Conservation (phyloP, 2,888 invertebrate species). For the Pristionchus entomophagus region DNA sequence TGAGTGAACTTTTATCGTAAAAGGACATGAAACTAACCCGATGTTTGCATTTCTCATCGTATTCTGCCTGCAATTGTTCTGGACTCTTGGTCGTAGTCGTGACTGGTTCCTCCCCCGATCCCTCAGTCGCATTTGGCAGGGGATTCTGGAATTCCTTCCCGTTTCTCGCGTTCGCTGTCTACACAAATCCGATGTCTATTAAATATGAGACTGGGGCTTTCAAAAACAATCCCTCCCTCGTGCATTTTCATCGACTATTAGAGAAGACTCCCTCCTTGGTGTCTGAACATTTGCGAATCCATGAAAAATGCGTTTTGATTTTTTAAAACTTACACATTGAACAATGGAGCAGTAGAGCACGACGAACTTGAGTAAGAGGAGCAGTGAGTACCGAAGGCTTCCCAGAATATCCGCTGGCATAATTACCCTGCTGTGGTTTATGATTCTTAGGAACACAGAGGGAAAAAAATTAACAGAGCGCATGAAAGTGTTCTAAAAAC, state of each 20-base stretch:
- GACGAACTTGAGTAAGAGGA: neutral
- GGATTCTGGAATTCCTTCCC: conserved; percentile 28
- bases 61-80: neutral
- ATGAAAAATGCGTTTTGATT: too few species aligned
- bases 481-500: neutral
- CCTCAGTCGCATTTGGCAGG: neutral
- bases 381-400: neutral
- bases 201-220: too few species aligned
- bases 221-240: too few species aligned
- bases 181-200: too few species aligned
- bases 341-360: neutral
- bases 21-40: neutral
- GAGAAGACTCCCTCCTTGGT: too few species aligned
- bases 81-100: neutral
- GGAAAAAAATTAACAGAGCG: neutral
- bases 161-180: too few species aligned
- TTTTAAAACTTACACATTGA: neutral
- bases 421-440: conserved; percentile 22
- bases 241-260: too few species aligned
- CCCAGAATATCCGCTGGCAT: neutral
- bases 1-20: neutral
- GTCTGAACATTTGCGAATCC: too few species aligned
- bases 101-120: neutral
- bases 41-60: neutral
- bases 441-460: neutral